Percentiles rank a stretch among this genome's conserved stretches.
phyloP scores from a whole-genome alignment of 2,113 vertebrate species.

The Amphilophus citrinellus region DNA sequence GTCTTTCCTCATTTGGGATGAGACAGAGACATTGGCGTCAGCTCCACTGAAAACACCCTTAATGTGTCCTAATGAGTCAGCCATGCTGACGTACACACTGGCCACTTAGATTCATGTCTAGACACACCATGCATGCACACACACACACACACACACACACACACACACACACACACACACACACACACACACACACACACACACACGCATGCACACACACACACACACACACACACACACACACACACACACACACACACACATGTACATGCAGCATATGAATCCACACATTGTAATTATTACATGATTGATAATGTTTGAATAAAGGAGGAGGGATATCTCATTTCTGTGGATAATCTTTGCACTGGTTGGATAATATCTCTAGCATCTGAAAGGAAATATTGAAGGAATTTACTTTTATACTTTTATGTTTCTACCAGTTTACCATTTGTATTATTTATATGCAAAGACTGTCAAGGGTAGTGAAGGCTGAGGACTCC shows the following conservation, averaged over 20 bases:
- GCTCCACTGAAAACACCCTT: slow-evolving; percentile 69
- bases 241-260: slow-evolving; percentile 15
- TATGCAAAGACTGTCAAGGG: slow-evolving; percentile 8
- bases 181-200: too few relatives aligned
- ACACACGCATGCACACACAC: too few relatives aligned
- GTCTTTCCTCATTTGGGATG: slow-evolving; percentile 58
- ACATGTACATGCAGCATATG: not conserved
- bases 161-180: not conserved
- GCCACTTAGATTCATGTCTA: slow-evolving; percentile 65
- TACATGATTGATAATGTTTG: slow-evolving; percentile 1
- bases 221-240: slow-evolving; percentile 3
- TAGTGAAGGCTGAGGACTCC: too few relatives aligned
- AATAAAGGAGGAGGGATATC: not conserved
- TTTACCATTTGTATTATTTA: not conserved
- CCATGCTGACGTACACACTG: slow-evolving; percentile 49
- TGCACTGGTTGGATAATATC: not conserved
- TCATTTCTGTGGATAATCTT: not conserved
- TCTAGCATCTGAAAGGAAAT: slow-evolving; percentile 8
- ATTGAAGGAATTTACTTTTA: not conserved
- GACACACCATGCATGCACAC: slow-evolving; percentile 23
- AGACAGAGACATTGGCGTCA: slow-evolving; percentile 70
- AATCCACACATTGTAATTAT: not conserved
- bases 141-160: not conserved
- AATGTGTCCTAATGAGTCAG: slow-evolving; percentile 76
- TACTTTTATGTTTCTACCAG: not conserved